Evolutionary conservation across 2,888 invertebrate species (phyloP).

Genomic region (Euplagia quadripunctaria): DNA sequence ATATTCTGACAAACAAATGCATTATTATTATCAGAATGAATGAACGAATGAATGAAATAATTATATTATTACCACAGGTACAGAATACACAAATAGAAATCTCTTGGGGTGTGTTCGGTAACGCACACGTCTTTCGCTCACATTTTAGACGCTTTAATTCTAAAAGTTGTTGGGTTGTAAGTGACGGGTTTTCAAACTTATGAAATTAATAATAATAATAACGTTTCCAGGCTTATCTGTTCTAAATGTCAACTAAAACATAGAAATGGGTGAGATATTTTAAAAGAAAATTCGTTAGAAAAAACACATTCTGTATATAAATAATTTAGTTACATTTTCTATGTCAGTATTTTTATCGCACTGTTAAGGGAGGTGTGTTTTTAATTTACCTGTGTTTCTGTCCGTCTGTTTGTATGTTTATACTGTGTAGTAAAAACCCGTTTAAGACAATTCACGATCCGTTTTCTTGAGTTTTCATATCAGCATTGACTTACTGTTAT

Average conservation of each 20-base stretch:
- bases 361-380: neutral
- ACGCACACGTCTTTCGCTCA: no score
- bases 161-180: no score
- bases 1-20: no score
- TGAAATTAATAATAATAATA: neutral
- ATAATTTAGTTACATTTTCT: slow-evolving; percentile 11
- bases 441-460: neutral
- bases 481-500: no score
- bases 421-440: neutral
- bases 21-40: no score
- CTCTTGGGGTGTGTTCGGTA: no score
- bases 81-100: no score
- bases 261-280: slow-evolving; percentile 34
- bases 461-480: no score
- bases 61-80: no score
- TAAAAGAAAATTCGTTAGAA: slow-evolving; percentile 15
- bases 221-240: slow-evolving; percentile 54
- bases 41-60: no score
- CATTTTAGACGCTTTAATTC: no score
- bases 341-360: neutral
- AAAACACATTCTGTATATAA: slow-evolving; percentile 31
- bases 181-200: neutral
- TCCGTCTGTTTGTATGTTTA: neutral
- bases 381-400: slow-evolving; percentile 18
- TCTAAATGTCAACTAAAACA: slow-evolving; percentile 26